phyloP scores from a whole-genome alignment of 1,140 invertebrate genomes.

The Tetramorium simillimum region DNA sequence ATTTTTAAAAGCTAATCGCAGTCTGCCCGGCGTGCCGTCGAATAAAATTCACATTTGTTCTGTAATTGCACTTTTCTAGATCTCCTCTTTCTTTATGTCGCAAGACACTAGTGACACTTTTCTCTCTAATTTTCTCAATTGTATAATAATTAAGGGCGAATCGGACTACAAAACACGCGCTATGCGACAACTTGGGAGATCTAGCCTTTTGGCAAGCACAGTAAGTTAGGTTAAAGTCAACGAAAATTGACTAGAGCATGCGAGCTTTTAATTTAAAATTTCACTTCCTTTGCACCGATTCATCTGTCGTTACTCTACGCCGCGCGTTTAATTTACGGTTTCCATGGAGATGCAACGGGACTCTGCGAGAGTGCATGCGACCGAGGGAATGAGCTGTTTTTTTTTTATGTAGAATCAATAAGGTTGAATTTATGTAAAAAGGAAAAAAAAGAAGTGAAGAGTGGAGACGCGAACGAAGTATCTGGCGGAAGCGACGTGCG shows the following conservation, averaged over 20 bases:
- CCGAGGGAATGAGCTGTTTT: constrained; percentile 44
- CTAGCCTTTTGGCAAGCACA: background rate
- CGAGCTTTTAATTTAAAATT: constrained; percentile 61
- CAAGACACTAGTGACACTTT: background rate
- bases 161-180: background rate
- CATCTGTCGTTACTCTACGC: constrained; percentile 42
- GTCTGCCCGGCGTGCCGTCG: background rate
- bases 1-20: background rate
- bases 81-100: background rate
- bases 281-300: constrained; percentile 42
- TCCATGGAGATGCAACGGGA: constrained; percentile 60
- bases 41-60: background rate
- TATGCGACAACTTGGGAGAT: background rate
- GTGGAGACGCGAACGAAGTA: background rate
- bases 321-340: constrained; percentile 65
- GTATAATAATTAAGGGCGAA: background rate
- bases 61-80: background rate
- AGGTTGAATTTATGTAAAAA: constrained; percentile 62
- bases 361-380: background rate
- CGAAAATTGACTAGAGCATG: constrained; percentile 15
- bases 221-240: constrained; percentile 17
- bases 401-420: constrained; percentile 72
- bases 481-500: constrained; percentile 33
- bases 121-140: background rate
- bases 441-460: constrained; percentile 19